Conservation (phyloP, 2,113 vertebrate genomes). For the Charina bottae region DNA sequence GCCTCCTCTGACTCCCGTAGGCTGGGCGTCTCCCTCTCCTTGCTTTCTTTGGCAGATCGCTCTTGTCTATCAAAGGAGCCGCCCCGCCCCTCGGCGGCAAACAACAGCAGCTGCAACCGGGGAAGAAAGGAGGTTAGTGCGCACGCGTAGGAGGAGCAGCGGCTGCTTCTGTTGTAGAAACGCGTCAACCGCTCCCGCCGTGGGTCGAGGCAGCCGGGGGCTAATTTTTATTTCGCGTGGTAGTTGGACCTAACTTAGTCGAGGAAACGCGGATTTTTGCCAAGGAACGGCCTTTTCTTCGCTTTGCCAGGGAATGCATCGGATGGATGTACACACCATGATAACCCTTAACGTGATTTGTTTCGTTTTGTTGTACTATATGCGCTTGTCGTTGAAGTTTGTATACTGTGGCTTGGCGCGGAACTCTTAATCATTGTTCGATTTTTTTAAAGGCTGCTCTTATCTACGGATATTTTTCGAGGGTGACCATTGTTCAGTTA, state of each 20-base stretch:
- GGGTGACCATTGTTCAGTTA: not conserved
- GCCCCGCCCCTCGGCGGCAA: no score
- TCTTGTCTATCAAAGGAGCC: not conserved
- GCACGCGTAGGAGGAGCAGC: not conserved
- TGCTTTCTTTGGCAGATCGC: not conserved
- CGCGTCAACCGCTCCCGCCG: not conserved
- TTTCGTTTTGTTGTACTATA: not conserved
- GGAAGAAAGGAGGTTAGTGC: no score
- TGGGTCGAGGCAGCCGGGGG: not conserved
- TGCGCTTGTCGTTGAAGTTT: not conserved
- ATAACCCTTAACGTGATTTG: not conserved
- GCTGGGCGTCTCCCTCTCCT: fast-evolving
- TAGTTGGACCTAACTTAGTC: not conserved
- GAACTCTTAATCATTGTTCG: not conserved
- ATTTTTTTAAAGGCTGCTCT: not conserved
- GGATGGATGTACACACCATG: not conserved
- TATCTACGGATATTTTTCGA: not conserved
- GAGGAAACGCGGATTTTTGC: not conserved
- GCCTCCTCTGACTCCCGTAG: conserved; percentile 59
- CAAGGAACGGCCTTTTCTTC: no score
- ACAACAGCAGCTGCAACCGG: not conserved
- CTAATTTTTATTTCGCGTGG: not conserved
- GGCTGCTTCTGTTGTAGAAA: not conserved
- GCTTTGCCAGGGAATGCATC: not conserved
- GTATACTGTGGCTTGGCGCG: not conserved